Evolutionary conservation across 2,888 invertebrate genomes (phyloP).

Genomic region (Meta bourneti): DNA sequence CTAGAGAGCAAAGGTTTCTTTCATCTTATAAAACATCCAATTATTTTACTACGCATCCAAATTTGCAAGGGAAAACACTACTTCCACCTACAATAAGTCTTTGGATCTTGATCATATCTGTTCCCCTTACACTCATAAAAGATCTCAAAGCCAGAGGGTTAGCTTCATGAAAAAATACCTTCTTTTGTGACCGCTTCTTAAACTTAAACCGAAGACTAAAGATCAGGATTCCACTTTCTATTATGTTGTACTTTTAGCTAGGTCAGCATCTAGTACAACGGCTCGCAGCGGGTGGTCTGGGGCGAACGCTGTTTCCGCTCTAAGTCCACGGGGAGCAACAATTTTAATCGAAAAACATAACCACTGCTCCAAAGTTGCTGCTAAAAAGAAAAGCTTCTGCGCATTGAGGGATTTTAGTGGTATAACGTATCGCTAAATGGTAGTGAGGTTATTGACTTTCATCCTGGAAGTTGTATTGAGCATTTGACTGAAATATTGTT

Average conservation of each 20-base stretch:
- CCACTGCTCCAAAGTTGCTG: neutral
- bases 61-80: neutral
- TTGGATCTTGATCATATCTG: neutral
- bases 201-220: conserved; percentile 8
- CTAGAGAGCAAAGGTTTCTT: no score
- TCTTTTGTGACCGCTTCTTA: neutral
- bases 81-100: neutral
- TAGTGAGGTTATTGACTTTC: neutral
- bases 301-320: conserved; percentile 35
- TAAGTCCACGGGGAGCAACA: conserved; percentile 47
- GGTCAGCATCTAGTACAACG: conserved; percentile 54
- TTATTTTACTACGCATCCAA: neutral
- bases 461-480: neutral
- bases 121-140: neutral
- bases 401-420: neutral
- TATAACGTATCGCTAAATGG: neutral
- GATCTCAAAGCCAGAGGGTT: neutral
- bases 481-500: no score
- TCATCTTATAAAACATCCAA: neutral
- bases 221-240: conserved; percentile 17
- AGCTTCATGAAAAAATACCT: neutral
- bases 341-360: conserved; percentile 65
- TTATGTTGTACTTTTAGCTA: conserved; percentile 14
- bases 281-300: conserved; percentile 27
- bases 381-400: neutral